phyloP scores from a whole-genome alignment of 64 coral and sea anemone genomes.

The Trachythela sp. region DNA sequence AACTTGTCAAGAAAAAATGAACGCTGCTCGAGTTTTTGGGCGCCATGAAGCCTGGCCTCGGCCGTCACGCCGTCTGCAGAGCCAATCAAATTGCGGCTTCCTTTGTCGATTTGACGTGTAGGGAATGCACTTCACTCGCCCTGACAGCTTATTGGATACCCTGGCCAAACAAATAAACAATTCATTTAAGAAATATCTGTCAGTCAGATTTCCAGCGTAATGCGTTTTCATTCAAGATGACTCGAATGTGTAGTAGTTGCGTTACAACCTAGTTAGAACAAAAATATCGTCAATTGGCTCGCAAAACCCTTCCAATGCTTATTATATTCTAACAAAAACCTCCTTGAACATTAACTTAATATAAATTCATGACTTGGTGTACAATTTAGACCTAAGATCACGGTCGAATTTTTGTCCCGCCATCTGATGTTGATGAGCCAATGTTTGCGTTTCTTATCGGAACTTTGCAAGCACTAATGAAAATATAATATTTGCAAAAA shows the following conservation, averaged over 20 bases:
- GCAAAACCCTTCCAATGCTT: not conserved
- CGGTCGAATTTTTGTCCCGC: conserved; percentile 2
- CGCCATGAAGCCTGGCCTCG: conserved; percentile 7
- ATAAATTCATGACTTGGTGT: not conserved
- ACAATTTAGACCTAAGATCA: not conserved
- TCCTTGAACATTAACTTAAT: not conserved
- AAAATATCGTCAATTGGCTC: not conserved
- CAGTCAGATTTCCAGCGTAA: conserved; percentile 12
- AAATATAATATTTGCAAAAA: conserved; percentile 34
- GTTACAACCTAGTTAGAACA: not conserved
- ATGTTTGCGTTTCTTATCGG: conserved; percentile 18
- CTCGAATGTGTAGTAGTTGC: not conserved
- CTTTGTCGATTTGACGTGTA: conserved; percentile 28
- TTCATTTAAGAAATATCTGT: conserved; percentile 29
- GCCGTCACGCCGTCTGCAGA: conserved; percentile 21
- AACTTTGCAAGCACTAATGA: conserved; percentile 15
- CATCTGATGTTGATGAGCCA: conserved; percentile 2
- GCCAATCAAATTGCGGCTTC: conserved; percentile 33
- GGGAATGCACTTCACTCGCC: conserved; percentile 17
- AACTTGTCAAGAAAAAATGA: conserved; percentile 32
- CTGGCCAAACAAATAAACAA: conserved; percentile 30
- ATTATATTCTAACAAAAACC: not conserved
- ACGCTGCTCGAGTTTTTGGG: conserved; percentile 23
- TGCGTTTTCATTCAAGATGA: conserved; percentile 5
- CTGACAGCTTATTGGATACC: conserved; percentile 27